A percentile compares a stretch with the other conserved stretches of the same genome.
phyloP scores from a whole-genome alignment of 1,140 invertebrate genomes.

The Anoplolepis gracilipes region DNA sequence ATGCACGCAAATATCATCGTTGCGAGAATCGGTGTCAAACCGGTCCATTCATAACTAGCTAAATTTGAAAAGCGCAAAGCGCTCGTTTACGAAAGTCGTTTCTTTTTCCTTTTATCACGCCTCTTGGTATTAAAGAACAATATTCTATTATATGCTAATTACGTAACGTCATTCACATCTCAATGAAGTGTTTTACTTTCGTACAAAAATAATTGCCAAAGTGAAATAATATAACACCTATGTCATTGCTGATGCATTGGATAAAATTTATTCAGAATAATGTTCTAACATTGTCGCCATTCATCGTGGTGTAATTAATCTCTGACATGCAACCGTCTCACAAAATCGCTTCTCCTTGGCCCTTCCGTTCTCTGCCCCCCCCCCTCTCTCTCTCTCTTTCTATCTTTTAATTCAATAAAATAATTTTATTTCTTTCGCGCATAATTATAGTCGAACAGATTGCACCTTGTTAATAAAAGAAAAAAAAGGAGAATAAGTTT shows the following conservation, averaged over 20 bases:
- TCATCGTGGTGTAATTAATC: background rate
- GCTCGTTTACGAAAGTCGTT: conserved; percentile 66
- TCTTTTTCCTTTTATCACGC: background rate
- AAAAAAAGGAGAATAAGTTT: too few species aligned
- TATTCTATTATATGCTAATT: conserved; percentile 57
- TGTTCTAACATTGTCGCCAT: background rate
- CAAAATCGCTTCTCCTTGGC: background rate
- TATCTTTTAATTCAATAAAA: background rate
- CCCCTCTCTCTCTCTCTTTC: too few species aligned
- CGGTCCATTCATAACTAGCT: conserved; percentile 76
- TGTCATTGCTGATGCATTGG: background rate
- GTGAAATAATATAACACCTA: background rate
- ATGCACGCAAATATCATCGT: conserved; percentile 37
- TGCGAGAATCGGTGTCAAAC: conserved; percentile 52
- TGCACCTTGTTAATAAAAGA: too few species aligned
- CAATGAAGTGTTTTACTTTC: background rate
- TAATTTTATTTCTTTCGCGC: background rate
- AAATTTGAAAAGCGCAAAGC: conserved; percentile 73
- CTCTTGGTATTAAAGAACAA: conserved; percentile 60
- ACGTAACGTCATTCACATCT: conserved; percentile 38
- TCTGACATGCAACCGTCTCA: background rate
- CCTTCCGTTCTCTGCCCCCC: too few species aligned
- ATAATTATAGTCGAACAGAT: too few species aligned
- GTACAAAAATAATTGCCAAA: background rate
- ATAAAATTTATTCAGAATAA: background rate